Base-by-base conservation (phyloP, 2,797 vertebrate genomes). In the Lepilemur ruficaudatus region DNA sequence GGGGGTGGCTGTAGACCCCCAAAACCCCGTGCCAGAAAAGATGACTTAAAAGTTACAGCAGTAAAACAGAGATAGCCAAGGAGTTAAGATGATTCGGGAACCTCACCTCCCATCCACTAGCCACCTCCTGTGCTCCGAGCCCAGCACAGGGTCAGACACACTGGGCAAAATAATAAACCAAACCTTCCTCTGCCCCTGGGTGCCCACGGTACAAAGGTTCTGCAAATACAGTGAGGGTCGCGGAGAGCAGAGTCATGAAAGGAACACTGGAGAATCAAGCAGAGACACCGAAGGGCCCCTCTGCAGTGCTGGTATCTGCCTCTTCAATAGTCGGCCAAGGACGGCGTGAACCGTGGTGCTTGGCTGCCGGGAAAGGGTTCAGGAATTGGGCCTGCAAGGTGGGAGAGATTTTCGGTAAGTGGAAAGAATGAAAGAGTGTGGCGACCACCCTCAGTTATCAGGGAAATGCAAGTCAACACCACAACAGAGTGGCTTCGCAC, bases 1-100 rank as follows among this genome's bases (percentile, higher is more conserved):
- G 97, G 99, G 92, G 32, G 99, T 98, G 35, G 99, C 98, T 99
- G 98, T 99, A 99, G 23, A 99, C 94, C 18, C 99, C 98, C 32
- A 99, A 98, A 86, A 99, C 88, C 72, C 99, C 99, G 63, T 61
- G 61, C 82, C 95, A 94, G 91, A 61, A 67, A 76, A 85, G 52
- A 97, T 38, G 92, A 93, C 5, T 90, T 20, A 92, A 28, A 75
- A 67, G 43, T 35, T 35, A 6, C 96, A 80, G 55, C 55, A 69
- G 57, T 86, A n/a, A 15, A 84, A 89, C 55, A 14, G 38, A 87
- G 41, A 0, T 35, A 65, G 48, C n/a, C 1, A 50, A 89, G 73
- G 5, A 38, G 25, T 85, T 59, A 25, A 48, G 46, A 43, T 23
- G 17, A 3, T 4, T 69, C 28, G 12, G 52, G 18, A 35, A 35